phyloP scores from a whole-genome alignment of 2,888 invertebrate genomes.

The Mesorhabditis spiculigera region DNA sequence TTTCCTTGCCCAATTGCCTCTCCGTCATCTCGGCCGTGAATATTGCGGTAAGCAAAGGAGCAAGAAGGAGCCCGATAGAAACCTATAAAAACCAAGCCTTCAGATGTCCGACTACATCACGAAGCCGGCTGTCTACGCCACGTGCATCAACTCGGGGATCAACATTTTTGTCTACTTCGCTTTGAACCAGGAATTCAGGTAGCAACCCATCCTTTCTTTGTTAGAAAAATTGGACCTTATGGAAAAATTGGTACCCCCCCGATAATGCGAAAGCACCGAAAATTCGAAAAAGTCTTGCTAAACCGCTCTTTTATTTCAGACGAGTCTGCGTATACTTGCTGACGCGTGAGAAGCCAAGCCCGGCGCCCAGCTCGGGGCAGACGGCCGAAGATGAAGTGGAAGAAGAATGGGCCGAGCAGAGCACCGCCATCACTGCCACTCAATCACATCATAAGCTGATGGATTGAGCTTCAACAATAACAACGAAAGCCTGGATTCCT shows the following conservation, averaged over 20 bases:
- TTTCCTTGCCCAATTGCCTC: not conserved
- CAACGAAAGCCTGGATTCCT: too few relatives aligned
- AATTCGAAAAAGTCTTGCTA: not conserved
- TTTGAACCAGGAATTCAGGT: conserved; percentile 32
- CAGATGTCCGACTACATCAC: conserved; percentile 33
- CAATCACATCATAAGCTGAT: not conserved
- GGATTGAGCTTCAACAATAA: not conserved
- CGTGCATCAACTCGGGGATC: conserved; percentile 40
- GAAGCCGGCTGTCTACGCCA: conserved; percentile 37
- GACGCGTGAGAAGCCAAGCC: not conserved
- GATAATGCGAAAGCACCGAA: too few relatives aligned
- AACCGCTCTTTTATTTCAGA: not conserved
- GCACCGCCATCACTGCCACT: not conserved
- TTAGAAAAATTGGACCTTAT: too few relatives aligned
- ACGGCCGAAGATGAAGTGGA: not conserved
- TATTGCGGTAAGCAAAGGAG: not conserved
- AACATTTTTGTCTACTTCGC: conserved; percentile 40
- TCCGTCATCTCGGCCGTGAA: not conserved
- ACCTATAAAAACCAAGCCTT: conserved; percentile 9
- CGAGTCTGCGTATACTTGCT: not conserved
- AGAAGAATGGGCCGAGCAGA: conserved; percentile 1
- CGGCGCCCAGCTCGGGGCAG: too few relatives aligned
- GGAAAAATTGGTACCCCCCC: too few relatives aligned
- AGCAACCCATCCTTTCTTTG: too few relatives aligned
- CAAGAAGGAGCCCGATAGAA: not conserved